Evolutionary conservation across 2,888 invertebrate genomes (phyloP).

Genomic region (Synergus japonicus): DNA sequence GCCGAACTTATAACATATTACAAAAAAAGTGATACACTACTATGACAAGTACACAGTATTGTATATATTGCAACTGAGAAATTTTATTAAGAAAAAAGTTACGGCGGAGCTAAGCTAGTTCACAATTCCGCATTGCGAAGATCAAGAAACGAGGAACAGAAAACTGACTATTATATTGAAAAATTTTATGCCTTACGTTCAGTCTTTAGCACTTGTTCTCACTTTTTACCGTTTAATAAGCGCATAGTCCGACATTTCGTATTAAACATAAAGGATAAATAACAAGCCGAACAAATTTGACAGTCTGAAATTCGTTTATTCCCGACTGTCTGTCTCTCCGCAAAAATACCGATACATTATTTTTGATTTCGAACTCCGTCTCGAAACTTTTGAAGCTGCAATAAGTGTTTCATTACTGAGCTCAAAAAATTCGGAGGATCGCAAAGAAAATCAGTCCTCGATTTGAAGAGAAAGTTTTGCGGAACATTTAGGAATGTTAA

Average conservation of each 20-base stretch:
- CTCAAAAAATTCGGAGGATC: conserved; percentile 70
- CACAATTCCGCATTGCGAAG: conserved; percentile 61
- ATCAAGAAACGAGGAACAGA: conserved; percentile 75
- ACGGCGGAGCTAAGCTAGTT: conserved; percentile 47
- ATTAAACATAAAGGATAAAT: conserved; percentile 7
- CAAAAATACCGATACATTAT: conserved; percentile 23
- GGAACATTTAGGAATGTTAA: conserved; percentile 42
- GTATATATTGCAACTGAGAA: neutral
- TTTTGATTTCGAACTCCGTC: conserved; percentile 52
- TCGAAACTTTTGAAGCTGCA: conserved; percentile 66
- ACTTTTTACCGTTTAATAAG: conserved; percentile 27
- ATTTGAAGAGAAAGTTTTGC: conserved; percentile 49
- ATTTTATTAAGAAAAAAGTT: neutral
- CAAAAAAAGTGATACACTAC: neutral
- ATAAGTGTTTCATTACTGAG: conserved; percentile 73
- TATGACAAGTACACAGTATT: neutral
- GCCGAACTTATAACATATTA: conserved; percentile 20
- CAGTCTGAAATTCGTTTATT: neutral
- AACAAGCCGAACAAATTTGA: neutral
- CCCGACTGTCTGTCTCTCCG: conserved; percentile 41
- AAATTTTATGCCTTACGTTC: conserved; percentile 74
- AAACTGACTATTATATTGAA: conserved; percentile 74
- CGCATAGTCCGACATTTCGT: neutral
- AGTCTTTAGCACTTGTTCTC: conserved; percentile 62
- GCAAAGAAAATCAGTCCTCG: conserved; percentile 54